phyloP scores from a whole-genome alignment of 1,140 invertebrate species.

The Pseudomyrmex cubaensis region DNA sequence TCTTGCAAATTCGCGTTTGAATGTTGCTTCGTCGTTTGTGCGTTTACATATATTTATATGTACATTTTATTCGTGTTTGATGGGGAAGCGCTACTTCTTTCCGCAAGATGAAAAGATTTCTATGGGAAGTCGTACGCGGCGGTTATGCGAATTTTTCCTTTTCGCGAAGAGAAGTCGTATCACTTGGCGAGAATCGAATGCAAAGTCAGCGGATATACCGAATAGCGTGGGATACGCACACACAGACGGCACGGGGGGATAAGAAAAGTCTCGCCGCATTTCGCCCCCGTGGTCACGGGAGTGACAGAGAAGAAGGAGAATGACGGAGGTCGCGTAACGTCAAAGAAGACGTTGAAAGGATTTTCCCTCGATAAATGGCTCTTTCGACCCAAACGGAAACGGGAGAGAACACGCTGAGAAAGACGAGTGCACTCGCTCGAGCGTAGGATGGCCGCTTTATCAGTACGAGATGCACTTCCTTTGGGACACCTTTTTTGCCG shows the following conservation, averaged over 20 bases:
- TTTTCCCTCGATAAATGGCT: conserved; percentile 69
- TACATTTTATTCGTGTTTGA: neutral
- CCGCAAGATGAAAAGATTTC: neutral
- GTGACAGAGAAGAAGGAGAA: conserved; percentile 3
- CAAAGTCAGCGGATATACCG: conserved; percentile 16
- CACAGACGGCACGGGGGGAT: neutral
- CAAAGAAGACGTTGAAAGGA: conserved; percentile 61
- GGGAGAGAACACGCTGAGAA: conserved; percentile 48
- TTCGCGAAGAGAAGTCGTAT: conserved; percentile 1
- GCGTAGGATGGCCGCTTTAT: conserved; percentile 64
- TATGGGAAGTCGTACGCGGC: neutral
- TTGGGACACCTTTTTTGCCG: conserved; percentile 48
- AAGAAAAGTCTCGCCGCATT: neutral
- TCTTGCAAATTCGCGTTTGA: neutral
- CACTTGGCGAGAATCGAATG: neutral
- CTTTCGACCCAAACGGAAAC: conserved; percentile 51
- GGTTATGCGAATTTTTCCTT: conserved; percentile 1
- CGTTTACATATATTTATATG: neutral
- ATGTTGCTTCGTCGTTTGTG: neutral
- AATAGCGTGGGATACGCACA: neutral
- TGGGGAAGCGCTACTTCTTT: neutral
- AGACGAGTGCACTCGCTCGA: conserved; percentile 51
- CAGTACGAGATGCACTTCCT: conserved; percentile 64
- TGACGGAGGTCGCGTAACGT: conserved; percentile 26
- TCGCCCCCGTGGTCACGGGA: conserved; percentile 1